Evolutionary conservation across 1,140 invertebrate species (phyloP).

Genomic region (Ostrea denselamellosa): DNA sequence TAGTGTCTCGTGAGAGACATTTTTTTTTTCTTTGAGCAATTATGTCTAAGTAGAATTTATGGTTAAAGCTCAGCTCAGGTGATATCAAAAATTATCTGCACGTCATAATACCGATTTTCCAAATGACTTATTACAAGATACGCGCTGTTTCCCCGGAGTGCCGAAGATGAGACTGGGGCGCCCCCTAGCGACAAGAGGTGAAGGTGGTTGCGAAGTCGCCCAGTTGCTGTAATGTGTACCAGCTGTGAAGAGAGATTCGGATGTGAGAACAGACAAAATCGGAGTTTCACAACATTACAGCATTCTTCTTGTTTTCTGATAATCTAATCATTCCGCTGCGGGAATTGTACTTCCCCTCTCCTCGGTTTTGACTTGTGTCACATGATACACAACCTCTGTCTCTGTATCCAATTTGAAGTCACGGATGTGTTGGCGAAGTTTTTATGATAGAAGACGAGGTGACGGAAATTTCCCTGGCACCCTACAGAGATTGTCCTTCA

Average conservation of each 20-base stretch:
- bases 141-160: constrained; percentile 13
- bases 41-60: constrained; percentile 30
- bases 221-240: constrained; percentile 31
- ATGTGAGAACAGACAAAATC: constrained; percentile 39
- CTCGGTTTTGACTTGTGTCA: constrained; percentile 4
- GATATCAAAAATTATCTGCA: constrained; percentile 31
- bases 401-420: constrained; percentile 21
- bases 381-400: constrained; percentile 7
- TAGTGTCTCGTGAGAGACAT: not conserved
- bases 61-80: constrained; percentile 12
- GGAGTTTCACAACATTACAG: constrained; percentile 35
- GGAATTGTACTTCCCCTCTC: constrained; percentile 28
- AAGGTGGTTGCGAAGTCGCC: constrained; percentile 35
- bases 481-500: not conserved
- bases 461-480: not conserved
- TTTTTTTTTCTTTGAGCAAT: not conserved
- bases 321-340: constrained; percentile 27
- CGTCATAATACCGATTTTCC: constrained; percentile 20
- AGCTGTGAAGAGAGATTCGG: constrained; percentile 30
- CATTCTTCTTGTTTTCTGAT: constrained; percentile 38
- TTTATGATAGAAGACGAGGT: not conserved
- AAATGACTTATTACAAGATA: constrained; percentile 33
- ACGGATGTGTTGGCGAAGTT: not conserved
- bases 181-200: constrained; percentile 14
- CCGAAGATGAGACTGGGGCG: constrained; percentile 3